Evolutionary conservation across 2,797 vertebrate genomes (phyloP).

Genomic region (Melanotaenia nigrans): DNA sequence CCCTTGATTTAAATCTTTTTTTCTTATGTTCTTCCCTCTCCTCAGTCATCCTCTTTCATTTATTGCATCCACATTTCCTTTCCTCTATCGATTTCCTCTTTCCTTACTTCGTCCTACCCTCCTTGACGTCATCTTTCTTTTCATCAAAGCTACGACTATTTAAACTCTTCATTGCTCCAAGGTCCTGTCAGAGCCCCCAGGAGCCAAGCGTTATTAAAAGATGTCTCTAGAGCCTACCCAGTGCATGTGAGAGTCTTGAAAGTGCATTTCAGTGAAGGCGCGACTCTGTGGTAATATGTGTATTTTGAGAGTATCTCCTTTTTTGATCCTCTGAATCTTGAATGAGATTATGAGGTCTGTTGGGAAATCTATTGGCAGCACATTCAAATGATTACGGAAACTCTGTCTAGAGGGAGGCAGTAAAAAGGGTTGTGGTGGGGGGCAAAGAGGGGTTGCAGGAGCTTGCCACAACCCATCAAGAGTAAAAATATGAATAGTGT

Average conservation of each 20-base stretch:
- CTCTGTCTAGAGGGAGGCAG: constrained; percentile 64
- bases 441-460: constrained; percentile 33
- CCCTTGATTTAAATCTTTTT: constrained; percentile 40
- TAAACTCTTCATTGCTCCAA: constrained; percentile 73
- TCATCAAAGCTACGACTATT: constrained; percentile 71
- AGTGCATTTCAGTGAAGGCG: constrained; percentile 41
- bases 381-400: constrained; percentile 75
- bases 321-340: constrained; percentile 68
- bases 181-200: constrained; percentile 70
- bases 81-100: constrained; percentile 6
- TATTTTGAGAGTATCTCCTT: constrained; percentile 53
- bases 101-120: constrained; percentile 29
- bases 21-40: constrained; percentile 36
- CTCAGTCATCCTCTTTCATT: constrained; percentile 47
- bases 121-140: constrained; percentile 57
- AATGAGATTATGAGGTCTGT: constrained; percentile 70
- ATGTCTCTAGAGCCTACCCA: constrained; percentile 56
- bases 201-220: constrained; percentile 78
- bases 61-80: constrained; percentile 53
- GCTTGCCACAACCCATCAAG: constrained; percentile 60
- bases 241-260: constrained; percentile 47
- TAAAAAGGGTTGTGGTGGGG: constrained; percentile 58
- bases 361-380: constrained; percentile 78
- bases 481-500: constrained; percentile 71
- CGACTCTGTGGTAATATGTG: constrained; percentile 39